These are phyloP conservation scores for Athalia rosae DNA, from an alignment of 2,888 invertebrate species.

Conservation along the genomic window DNA sequence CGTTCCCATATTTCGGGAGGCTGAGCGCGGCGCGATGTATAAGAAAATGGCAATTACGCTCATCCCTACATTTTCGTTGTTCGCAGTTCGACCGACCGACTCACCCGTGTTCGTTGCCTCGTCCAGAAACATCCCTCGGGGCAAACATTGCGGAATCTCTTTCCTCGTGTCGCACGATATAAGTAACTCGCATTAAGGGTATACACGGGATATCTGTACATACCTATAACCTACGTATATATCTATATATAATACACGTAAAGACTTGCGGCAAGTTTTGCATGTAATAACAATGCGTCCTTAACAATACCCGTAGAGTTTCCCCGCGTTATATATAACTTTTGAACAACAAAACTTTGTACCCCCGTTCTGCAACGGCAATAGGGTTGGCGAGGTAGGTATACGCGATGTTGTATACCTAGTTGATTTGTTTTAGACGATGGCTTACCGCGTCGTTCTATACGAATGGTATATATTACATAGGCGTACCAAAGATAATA, in stretches of 20 bases:
- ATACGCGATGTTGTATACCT: background rate
- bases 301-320: slow-evolving; percentile 29
- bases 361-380: background rate
- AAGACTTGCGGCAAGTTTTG: slow-evolving; percentile 21
- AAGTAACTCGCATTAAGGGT: no score
- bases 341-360: slow-evolving; percentile 27
- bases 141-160: no score
- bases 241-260: background rate
- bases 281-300: slow-evolving; percentile 32
- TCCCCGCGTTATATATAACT: slow-evolving; percentile 9
- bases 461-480: background rate
- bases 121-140: no score
- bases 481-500: background rate
- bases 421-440: slow-evolving; percentile 28
- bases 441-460: background rate
- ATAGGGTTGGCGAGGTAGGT: no score
- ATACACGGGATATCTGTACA: no score
- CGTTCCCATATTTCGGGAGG: no score
- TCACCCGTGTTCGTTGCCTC: no score
- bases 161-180: no score
- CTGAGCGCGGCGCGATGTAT: no score
- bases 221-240: background rate
- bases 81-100: no score
- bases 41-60: no score
- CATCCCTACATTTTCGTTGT: no score